phyloP scores from a whole-genome alignment of 2,113 vertebrate genomes.

The Platycercus adscitus region DNA sequence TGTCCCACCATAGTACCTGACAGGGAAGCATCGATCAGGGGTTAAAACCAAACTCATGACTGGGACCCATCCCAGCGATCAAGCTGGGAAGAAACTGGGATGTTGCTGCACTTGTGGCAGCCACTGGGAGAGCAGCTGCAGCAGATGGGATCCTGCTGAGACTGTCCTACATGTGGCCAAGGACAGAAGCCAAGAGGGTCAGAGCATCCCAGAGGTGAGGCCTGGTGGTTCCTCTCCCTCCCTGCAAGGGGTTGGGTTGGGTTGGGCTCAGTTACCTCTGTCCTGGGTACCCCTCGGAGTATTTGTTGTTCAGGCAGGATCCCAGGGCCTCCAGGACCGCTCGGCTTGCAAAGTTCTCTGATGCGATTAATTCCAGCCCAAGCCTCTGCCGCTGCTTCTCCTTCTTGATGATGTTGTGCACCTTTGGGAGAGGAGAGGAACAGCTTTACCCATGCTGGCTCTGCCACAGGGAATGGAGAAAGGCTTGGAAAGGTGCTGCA shows the following conservation, averaged over 20 bases:
- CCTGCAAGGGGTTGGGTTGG: neutral
- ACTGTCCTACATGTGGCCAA: neutral
- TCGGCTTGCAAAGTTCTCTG: slow-evolving; percentile 95
- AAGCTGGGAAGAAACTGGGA: neutral
- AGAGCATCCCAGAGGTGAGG: neutral
- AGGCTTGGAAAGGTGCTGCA: neutral
- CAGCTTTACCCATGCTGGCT: neutral
- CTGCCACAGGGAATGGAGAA: neutral
- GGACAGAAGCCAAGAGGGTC: neutral
- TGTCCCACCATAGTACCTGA: slow-evolving; percentile 92
- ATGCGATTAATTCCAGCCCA: slow-evolving; percentile 93
- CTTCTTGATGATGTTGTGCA: slow-evolving; percentile 91
- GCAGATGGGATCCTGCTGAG: neutral
- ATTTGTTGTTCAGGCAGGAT: slow-evolving; percentile 98
- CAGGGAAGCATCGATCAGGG: neutral
- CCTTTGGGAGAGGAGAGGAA: slow-evolving; percentile 71
- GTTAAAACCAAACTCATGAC: neutral
- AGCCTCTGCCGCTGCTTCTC: slow-evolving; percentile 90
- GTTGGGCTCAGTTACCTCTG: slow-evolving; percentile 82
- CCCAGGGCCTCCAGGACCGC: slow-evolving; percentile 96
- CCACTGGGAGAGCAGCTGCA: neutral
- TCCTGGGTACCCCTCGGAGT: slow-evolving; percentile 96
- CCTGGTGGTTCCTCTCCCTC: neutral
- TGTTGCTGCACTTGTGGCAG: accelerated
- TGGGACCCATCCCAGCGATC: neutral